These are phyloP conservation scores for Hemaris fuciformis DNA, from an alignment of 2,888 invertebrate species.

Conservation along the genomic window DNA sequence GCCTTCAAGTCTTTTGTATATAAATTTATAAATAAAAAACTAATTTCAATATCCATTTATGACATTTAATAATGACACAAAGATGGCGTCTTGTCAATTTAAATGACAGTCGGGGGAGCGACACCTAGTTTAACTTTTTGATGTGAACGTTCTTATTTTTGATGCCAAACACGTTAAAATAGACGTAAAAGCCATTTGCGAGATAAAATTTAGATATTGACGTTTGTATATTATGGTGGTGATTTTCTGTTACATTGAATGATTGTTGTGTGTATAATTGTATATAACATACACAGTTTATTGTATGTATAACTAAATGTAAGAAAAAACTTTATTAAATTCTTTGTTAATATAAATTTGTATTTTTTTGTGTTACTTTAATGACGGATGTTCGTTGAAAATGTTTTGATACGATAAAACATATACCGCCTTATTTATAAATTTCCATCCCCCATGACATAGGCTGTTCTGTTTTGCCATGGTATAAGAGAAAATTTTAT, in stretches of 20 bases:
- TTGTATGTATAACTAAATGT: constrained; percentile 58
- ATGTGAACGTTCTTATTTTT: background rate
- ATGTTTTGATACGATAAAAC: no score
- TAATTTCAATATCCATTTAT: no score
- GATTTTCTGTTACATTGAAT: constrained; percentile 16
- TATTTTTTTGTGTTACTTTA: constrained; percentile 29
- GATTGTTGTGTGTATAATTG: constrained; percentile 50
- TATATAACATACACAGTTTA: constrained; percentile 55
- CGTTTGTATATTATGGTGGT: background rate
- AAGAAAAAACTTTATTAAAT: constrained; percentile 74
- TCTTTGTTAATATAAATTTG: constrained; percentile 66
- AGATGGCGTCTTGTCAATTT: background rate
- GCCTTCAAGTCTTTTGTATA: no score
- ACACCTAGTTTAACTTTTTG: background rate
- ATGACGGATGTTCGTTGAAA: no score
- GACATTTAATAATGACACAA: background rate
- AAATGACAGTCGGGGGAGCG: background rate
- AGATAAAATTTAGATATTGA: background rate
- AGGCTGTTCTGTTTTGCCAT: no score
- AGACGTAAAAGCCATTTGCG: background rate
- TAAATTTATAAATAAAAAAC: no score
- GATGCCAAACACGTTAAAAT: constrained; percentile 22
- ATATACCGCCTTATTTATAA: no score
- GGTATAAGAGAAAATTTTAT: no score
- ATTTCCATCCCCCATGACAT: no score